phyloP scores from a whole-genome alignment of 2,888 invertebrate species.

The Amphiduros pacificus region DNA sequence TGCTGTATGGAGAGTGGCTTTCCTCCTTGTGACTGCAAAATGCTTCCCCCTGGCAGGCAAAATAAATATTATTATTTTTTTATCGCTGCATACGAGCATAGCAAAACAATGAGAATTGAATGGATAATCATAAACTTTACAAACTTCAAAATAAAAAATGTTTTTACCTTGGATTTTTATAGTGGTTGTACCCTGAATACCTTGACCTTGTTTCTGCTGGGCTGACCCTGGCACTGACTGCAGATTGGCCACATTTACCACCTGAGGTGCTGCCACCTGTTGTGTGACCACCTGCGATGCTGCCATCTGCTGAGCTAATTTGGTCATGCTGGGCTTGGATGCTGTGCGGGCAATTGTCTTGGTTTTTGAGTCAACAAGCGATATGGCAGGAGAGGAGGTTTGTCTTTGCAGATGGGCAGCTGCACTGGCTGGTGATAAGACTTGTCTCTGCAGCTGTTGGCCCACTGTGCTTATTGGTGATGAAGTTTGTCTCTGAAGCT shows the following conservation, averaged over 20 bases:
- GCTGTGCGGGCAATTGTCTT: slow-evolving; percentile 1
- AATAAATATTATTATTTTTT: too few species aligned
- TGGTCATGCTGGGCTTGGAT: slow-evolving; percentile 3
- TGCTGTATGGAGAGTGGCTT: slow-evolving; percentile 12
- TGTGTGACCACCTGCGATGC: slow-evolving; percentile 6
- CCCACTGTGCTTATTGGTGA: background rate
- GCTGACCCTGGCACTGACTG: background rate
- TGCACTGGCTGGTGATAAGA: background rate
- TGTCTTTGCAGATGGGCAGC: too few species aligned
- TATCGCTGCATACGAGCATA: too few species aligned
- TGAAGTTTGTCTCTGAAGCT: background rate
- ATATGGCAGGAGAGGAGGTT: background rate
- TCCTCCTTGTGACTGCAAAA: slow-evolving; percentile 7
- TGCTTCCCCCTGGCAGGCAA: slow-evolving; percentile 14
- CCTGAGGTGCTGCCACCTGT: slow-evolving; percentile 8
- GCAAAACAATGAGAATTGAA: too few species aligned
- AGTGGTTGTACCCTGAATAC: slow-evolving; percentile 5
- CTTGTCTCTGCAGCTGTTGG: slow-evolving; percentile 5
- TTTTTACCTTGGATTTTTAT: slow-evolving; percentile 18
- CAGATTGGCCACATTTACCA: slow-evolving; percentile 9
- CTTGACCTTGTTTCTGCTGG: slow-evolving; percentile 5
- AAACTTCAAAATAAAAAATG: too few species aligned
- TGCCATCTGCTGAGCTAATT: background rate
- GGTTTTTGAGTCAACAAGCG: too few species aligned
- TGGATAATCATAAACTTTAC: too few species aligned